Conservation (phyloP, 1,140 invertebrate species). For the Zaprionus davidi region DNA sequence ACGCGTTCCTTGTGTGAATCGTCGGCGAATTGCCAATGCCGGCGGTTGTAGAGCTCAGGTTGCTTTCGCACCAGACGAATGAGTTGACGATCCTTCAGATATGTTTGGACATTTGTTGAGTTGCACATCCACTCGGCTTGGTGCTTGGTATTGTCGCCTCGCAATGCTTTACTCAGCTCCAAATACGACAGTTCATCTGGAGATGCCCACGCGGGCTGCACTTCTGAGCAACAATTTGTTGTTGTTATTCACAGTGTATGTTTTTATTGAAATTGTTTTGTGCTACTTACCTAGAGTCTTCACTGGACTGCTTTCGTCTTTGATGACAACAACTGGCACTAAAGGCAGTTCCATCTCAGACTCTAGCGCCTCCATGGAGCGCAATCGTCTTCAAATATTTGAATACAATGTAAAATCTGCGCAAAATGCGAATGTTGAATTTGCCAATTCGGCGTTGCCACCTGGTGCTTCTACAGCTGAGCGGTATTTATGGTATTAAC, state of each 20-base stretch:
- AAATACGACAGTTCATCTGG: background rate
- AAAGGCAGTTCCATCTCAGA: background rate
- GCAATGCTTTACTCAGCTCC: background rate
- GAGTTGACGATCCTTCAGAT: slow-evolving; percentile 17
- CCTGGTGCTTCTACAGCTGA: too few species aligned
- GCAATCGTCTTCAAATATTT: background rate
- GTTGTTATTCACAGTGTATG: background rate
- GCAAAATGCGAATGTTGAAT: background rate
- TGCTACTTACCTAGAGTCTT: background rate
- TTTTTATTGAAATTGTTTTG: background rate
- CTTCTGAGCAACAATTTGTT: background rate
- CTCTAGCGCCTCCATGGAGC: background rate
- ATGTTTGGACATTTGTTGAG: background rate
- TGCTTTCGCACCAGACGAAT: slow-evolving; percentile 37
- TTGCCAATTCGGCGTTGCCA: background rate
- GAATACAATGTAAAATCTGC: background rate
- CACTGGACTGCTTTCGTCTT: background rate
- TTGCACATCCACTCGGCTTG: background rate
- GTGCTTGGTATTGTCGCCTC: background rate
- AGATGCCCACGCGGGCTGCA: background rate
- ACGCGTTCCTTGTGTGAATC: slow-evolving; percentile 32
- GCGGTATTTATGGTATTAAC: too few species aligned
- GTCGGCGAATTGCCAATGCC: slow-evolving; percentile 41
- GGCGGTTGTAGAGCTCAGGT: slow-evolving; percentile 37
- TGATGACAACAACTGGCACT: background rate